Percentiles rank a stretch among this genome's conserved stretches.
Evolutionary conservation across 2,888 invertebrate species (phyloP).

Genomic region (Nomada ruficornis): DNA sequence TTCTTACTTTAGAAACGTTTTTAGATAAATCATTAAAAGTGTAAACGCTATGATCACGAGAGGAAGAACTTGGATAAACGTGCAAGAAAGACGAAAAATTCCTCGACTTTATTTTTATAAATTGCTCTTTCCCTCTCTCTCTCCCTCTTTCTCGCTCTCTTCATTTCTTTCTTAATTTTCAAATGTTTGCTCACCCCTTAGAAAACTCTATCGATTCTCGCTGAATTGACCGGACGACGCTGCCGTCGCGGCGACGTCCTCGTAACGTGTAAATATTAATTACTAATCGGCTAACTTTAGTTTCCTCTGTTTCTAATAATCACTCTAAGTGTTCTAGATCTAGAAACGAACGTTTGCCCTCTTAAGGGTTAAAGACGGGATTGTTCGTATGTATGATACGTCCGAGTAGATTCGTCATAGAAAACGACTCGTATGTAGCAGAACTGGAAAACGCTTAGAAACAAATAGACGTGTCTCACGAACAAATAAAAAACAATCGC

Average conservation of each 20-base stretch:
- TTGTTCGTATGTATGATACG: conserved; percentile 4
- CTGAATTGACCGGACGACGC: conserved; percentile 49
- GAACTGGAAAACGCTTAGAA: not conserved
- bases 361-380: conserved; percentile 59
- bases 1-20: conserved; percentile 34
- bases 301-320: not conserved
- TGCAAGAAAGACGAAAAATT: conserved; percentile 41
- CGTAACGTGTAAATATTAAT: conserved; percentile 20
- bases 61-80: conserved; percentile 63
- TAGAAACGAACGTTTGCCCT: conserved; percentile 36
- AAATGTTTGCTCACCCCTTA: conserved; percentile 13
- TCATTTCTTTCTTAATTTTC: not conserved
- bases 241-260: conserved; percentile 3
- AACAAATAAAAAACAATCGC: not conserved
- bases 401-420: not conserved
- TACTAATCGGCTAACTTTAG: not conserved
- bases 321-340: conserved; percentile 13
- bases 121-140: not conserved
- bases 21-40: conserved; percentile 36
- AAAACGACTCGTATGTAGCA: not conserved
- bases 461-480: not conserved
- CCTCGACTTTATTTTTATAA: not conserved
- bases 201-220: conserved; percentile 27
- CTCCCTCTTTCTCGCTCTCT: not conserved
- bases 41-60: conserved; percentile 47